Evolutionary conservation across 2,113 vertebrate genomes (phyloP), one percentile per base, ranked within the genome.

Genomic region (Elephantulus edwardii): DNA sequence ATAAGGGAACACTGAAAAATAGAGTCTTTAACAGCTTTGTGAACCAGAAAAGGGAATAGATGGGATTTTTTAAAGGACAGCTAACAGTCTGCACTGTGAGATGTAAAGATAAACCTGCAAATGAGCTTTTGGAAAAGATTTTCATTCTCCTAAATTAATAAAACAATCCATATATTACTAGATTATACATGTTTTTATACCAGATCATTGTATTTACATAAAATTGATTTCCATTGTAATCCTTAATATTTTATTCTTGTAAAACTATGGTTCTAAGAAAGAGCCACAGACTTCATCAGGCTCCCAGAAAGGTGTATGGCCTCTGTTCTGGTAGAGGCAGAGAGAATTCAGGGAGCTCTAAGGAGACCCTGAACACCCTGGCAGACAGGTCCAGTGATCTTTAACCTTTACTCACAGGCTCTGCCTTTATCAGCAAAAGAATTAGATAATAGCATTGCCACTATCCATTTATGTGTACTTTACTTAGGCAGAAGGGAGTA

Each of bases 361-460:
- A n/a, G n/a, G n/a, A n/a, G n/a, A n/a, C n/a, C 54, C 26, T 56
- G 54, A 56, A n/a, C n/a, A n/a, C 74, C 66, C 14, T 60, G n/a
- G 56, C 79, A 62, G 66, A 93, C 44, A 75, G 38, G 86, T 88
- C 24, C 72, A 80, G 66, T 70, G 46, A 42, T 54, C 86, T 58
- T 60, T 81, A 70, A 64, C 81, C 82, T 89, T 80, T 68, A 38
- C 72, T 81, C 28, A 33, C 54, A 90, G 80, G 82, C 46, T 82
- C 75, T 78, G 56, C 70, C 93, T 91, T 91, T 84, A 77, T 87
- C 92, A 91, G 82, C 90, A 86, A 2, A 33, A 60, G 30, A 86
- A 46, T 52, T 62, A 91, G 68, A 54, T 62, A 62, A 89, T 62
- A 28, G 46, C 44, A 13, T 20, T 60, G 48, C 83, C 66, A 13